Percentiles rank a stretch among this genome's conserved stretches.
Evolutionary conservation across 1,140 invertebrate species (phyloP).

Genomic region (Heliothis subflexa): DNA sequence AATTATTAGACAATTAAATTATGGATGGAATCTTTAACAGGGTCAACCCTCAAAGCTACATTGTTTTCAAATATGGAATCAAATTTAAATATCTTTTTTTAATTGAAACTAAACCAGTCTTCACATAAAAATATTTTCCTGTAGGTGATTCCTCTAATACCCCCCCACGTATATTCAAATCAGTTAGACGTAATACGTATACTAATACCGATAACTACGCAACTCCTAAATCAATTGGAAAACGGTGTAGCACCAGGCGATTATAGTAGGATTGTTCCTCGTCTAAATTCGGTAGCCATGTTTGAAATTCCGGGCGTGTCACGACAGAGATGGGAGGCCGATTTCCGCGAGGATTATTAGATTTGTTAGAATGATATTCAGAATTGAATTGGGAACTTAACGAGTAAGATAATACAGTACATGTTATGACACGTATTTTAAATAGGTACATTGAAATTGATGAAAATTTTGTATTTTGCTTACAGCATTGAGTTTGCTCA

Average conservation of each 20-base stretch:
- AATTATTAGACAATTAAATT: too few relatives aligned
- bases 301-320: slow-evolving; percentile 1
- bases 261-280: slow-evolving; percentile 17
- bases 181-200: not conserved
- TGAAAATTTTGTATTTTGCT: not conserved
- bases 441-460: not conserved
- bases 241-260: slow-evolving; percentile 14
- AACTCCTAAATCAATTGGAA: slow-evolving; percentile 38
- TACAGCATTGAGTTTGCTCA: too few relatives aligned
- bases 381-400: not conserved
- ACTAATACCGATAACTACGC: slow-evolving; percentile 18
- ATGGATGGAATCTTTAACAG: too few relatives aligned
- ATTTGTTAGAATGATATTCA: slow-evolving; percentile 13
- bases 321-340: not conserved
- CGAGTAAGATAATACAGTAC: too few relatives aligned
- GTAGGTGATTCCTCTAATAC: too few relatives aligned
- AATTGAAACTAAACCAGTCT: too few relatives aligned
- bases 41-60: not conserved
- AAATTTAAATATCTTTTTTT: not conserved
- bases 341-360: slow-evolving; percentile 15
- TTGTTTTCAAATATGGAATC: not conserved
- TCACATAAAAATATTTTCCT: too few relatives aligned
- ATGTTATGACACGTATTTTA: not conserved
- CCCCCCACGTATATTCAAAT: not conserved
- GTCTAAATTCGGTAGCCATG: slow-evolving; percentile 16